phyloP scores from a whole-genome alignment of 2,113 vertebrate genomes.

The Bubo blakistoni region DNA sequence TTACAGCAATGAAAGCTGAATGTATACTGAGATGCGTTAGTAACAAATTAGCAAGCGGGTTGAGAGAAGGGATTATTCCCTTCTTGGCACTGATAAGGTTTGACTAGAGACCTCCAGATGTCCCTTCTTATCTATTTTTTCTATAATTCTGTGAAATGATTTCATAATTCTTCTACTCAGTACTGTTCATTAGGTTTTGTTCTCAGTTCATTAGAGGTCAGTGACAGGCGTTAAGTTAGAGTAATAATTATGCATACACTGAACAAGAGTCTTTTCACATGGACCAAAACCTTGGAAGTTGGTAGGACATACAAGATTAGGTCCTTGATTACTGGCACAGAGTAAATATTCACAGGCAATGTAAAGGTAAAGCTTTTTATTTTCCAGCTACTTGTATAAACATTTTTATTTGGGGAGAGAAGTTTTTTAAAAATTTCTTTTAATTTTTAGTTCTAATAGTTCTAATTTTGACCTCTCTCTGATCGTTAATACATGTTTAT shows the following conservation, averaged over 20 bases:
- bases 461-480: slow-evolving; percentile 10
- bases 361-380: neutral
- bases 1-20: neutral
- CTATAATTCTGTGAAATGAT: neutral
- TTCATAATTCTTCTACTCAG: neutral
- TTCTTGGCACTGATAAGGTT: neutral
- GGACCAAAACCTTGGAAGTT: neutral
- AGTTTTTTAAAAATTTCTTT: neutral
- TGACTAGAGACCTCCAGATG: neutral
- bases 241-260: neutral
- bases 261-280: neutral
- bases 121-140: neutral
- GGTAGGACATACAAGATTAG: neutral
- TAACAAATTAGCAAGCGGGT: neutral
- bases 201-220: neutral
- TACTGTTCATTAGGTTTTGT: neutral
- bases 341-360: neutral
- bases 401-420: neutral
- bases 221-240: neutral
- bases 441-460: neutral
- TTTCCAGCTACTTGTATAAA: neutral
- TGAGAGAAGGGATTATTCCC: neutral
- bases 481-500: neutral
- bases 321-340: neutral
- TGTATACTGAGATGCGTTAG: neutral